Conservation (phyloP, 2,888 invertebrate genomes). For the Muschampia plurimacula region DNA sequence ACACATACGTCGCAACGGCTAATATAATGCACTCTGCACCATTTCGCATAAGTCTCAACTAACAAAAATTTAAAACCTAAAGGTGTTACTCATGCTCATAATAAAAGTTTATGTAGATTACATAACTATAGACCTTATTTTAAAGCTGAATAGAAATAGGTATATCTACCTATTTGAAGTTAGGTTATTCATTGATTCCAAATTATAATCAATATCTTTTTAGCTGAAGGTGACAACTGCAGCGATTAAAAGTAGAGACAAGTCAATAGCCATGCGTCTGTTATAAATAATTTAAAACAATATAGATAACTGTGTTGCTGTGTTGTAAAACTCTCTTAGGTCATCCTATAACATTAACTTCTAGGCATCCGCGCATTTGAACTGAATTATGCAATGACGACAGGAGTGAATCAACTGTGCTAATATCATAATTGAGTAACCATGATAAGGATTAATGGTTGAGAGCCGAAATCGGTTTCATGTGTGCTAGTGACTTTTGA, state of each 20-base stretch:
- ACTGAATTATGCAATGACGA: constrained; percentile 24
- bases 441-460: constrained; percentile 65
- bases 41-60: constrained; percentile 13
- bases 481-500: constrained; percentile 71
- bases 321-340: not conserved
- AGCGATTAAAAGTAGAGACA: not conserved
- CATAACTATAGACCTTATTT: not conserved
- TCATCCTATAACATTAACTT: constrained; percentile 15
- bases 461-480: constrained; percentile 45
- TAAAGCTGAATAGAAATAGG: not conserved
- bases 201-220: too few species aligned
- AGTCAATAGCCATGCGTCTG: not conserved
- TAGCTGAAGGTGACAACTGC: too few species aligned
- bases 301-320: not conserved
- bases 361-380: constrained; percentile 8
- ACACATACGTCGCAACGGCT: constrained; percentile 13
- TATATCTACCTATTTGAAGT: not conserved
- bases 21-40: not conserved
- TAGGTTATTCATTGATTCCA: too few species aligned
- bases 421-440: constrained; percentile 49
- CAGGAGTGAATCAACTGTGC: constrained; percentile 23
- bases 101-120: not conserved
- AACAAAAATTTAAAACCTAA: not conserved
- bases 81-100: not conserved
- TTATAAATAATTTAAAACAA: not conserved